Percentiles rank a stretch among this genome's conserved stretches.
Evolutionary conservation across 1,140 invertebrate genomes (phyloP).

Genomic region (Zeugodacus cucurbitae): DNA sequence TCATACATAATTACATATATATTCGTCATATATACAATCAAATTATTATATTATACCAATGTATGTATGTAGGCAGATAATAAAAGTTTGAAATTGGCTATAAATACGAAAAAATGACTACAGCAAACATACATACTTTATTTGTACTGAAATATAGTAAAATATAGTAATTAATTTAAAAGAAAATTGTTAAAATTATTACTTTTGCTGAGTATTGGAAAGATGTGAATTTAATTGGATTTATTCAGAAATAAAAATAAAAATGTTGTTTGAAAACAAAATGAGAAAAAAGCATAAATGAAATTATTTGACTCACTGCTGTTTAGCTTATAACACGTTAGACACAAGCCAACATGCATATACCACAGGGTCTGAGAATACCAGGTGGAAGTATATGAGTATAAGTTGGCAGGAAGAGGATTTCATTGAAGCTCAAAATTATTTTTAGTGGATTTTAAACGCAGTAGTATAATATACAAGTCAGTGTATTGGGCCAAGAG

Average conservation of each 20-base stretch:
- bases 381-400: too few species aligned
- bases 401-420: too few species aligned
- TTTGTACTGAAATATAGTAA: not conserved
- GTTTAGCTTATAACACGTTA: not conserved
- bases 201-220: not conserved
- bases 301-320: not conserved
- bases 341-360: not conserved
- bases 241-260: conserved; percentile 15
- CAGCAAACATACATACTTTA: not conserved
- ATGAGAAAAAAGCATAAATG: not conserved
- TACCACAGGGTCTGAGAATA: too few species aligned
- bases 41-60: not conserved
- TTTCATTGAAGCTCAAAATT: too few species aligned
- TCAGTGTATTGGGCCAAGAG: too few species aligned
- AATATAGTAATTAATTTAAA: conserved; percentile 14
- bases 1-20: not conserved
- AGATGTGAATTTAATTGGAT: conserved; percentile 14
- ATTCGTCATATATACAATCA: not conserved
- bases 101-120: not conserved
- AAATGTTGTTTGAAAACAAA: conserved; percentile 14
- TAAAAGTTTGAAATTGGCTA: not conserved
- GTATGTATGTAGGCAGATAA: not conserved
- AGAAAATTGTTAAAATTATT: conserved; percentile 34
- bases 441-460: too few species aligned
- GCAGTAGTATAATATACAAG: too few species aligned